A percentile compares a stretch with the other conserved stretches of the same genome.
phyloP scores from a whole-genome alignment of 2,113 vertebrate species.

The Scolopax mira region DNA sequence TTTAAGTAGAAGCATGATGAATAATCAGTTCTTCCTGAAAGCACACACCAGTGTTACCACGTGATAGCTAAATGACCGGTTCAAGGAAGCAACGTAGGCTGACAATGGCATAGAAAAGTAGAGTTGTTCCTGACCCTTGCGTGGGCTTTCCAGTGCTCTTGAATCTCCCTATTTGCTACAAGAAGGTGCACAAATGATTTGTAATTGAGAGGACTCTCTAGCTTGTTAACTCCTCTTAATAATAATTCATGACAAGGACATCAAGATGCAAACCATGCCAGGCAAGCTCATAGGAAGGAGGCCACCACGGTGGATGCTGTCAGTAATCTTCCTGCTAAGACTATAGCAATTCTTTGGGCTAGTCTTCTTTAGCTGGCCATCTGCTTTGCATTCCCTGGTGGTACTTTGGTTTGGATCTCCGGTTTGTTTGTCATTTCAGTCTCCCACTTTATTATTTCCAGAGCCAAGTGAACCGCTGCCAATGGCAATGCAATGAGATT shows the following conservation, averaged over 20 bases:
- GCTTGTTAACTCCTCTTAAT: not conserved
- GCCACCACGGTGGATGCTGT: not conserved
- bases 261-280: not conserved
- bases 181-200: not conserved
- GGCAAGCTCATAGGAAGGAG: not conserved
- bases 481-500: slow-evolving; percentile 61
- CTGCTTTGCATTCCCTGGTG: slow-evolving; percentile 63
- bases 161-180: not conserved
- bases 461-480: slow-evolving; percentile 61
- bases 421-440: slow-evolving; percentile 62
- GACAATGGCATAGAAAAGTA: not conserved
- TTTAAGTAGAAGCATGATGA: slow-evolving; percentile 35
- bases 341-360: slow-evolving; percentile 11
- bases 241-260: not conserved
- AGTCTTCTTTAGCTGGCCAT: slow-evolving; percentile 21
- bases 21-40: slow-evolving; percentile 56
- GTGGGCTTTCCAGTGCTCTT: not conserved
- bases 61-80: slow-evolving; percentile 37
- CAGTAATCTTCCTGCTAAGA: not conserved
- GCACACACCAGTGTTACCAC: not conserved
- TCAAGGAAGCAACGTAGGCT: not conserved
- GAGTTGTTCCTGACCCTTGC: not conserved
- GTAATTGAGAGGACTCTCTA: not conserved
- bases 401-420: slow-evolving; percentile 38
- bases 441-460: slow-evolving; percentile 63